These are phyloP conservation scores for Drosophila borealis DNA, from an alignment of 2,888 invertebrate genomes.

Conservation along the genomic window DNA sequence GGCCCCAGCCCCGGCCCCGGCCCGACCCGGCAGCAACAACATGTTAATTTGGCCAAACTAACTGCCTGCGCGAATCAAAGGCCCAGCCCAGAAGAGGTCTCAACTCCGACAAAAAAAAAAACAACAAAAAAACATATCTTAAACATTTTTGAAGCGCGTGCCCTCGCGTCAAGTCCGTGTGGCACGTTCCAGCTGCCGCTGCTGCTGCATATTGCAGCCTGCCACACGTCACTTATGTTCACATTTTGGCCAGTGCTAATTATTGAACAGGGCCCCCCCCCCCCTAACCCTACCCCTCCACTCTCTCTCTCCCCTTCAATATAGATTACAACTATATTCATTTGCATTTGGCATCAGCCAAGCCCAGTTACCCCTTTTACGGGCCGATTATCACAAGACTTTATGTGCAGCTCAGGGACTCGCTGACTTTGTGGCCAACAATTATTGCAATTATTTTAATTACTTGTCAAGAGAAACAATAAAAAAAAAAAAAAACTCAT, in stretches of 20 bases:
- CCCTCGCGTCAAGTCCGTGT: slow-evolving; percentile 5
- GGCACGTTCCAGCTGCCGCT: slow-evolving; percentile 37
- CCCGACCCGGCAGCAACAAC: slow-evolving; percentile 25
- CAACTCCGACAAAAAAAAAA: neutral
- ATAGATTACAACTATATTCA: neutral
- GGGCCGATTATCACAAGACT: neutral
- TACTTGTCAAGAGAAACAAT: slow-evolving; percentile 10
- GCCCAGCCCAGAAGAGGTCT: neutral
- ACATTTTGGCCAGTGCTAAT: slow-evolving; percentile 45
- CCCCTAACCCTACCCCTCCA: no score
- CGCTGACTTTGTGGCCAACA: slow-evolving; percentile 23
- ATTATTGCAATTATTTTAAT: slow-evolving; percentile 73
- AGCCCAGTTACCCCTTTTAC: neutral
- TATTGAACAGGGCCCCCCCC: neutral
- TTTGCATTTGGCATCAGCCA: neutral
- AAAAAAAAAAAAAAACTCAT: slow-evolving; percentile 1
- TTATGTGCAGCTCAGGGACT: neutral
- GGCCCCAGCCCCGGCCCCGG: neutral
- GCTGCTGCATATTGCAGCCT: slow-evolving; percentile 10
- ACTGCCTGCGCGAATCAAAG: slow-evolving; percentile 40
- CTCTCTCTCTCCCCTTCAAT: neutral
- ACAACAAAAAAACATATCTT: slow-evolving; percentile 2
- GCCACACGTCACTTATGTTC: slow-evolving; percentile 42
- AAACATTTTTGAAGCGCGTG: slow-evolving; percentile 24
- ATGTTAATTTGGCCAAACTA: slow-evolving; percentile 54